These are phyloP conservation scores for Archips crataeganus DNA, from an alignment of 2,888 invertebrate genomes.

Conservation along the genomic window DNA sequence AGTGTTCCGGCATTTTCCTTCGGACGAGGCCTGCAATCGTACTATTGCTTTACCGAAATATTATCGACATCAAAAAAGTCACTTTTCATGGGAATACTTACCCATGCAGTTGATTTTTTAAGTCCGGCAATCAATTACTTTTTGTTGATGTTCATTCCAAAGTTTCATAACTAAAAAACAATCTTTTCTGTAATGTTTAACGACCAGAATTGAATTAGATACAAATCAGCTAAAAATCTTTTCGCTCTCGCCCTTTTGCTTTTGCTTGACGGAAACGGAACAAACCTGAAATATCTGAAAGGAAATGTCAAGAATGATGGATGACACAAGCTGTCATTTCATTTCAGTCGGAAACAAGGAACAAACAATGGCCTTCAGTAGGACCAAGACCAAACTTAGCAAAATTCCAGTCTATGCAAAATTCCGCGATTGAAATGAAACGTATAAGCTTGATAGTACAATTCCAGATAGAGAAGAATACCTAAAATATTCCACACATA, in stretches of 20 bases:
- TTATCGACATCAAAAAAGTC: background rate
- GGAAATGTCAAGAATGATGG: constrained; percentile 2
- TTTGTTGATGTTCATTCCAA: background rate
- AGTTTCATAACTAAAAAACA: constrained; percentile 19
- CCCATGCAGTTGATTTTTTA: constrained; percentile 32
- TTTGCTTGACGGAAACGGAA: constrained; percentile 7
- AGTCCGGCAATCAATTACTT: background rate
- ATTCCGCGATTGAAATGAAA: too few relatives aligned
- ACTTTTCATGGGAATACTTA: constrained; percentile 23
- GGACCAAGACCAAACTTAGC: too few relatives aligned
- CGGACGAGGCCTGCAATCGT: constrained; percentile 42
- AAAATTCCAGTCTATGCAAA: too few relatives aligned
- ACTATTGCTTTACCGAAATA: constrained; percentile 29
- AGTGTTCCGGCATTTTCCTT: constrained; percentile 89
- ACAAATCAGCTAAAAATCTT: background rate
- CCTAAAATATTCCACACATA: too few relatives aligned
- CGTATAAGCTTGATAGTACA: too few relatives aligned
- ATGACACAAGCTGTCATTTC: too few relatives aligned
- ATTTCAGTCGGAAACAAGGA: too few relatives aligned
- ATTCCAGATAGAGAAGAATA: too few relatives aligned
- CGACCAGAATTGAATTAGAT: background rate
- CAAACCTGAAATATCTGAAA: constrained; percentile 13
- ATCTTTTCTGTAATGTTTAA: constrained; percentile 14
- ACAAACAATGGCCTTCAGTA: too few relatives aligned
- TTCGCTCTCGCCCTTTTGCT: constrained; percentile 21